A percentile compares a stretch with the other conserved stretches of the same genome.
phyloP scores from a whole-genome alignment of 2,113 vertebrate genomes.

The Dendropsophus ebraccatus region DNA sequence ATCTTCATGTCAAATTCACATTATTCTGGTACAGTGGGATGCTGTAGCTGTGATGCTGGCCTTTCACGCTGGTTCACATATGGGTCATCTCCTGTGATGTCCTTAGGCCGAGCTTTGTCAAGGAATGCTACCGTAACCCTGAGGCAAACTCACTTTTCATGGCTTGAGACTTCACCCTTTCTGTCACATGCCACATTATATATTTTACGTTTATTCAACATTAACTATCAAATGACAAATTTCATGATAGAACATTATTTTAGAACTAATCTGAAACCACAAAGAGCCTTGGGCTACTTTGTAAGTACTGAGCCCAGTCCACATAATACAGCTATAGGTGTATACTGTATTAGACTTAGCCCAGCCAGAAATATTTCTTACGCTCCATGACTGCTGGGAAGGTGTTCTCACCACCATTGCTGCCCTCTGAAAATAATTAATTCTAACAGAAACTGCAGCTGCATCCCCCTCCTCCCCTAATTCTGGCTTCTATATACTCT shows the following conservation, averaged over 20 bases:
- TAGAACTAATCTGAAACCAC: background rate
- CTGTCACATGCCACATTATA: background rate
- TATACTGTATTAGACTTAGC: too few species aligned
- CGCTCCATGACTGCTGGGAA: too few species aligned
- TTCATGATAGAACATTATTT: background rate
- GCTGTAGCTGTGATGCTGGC: background rate
- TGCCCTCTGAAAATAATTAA: too few species aligned
- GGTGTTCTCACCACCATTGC: too few species aligned
- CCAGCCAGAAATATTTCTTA: too few species aligned
- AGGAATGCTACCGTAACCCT: background rate
- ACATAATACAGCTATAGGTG: too few species aligned
- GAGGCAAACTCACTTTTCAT: background rate
- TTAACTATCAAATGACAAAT: background rate
- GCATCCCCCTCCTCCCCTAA: too few species aligned
- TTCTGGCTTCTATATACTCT: too few species aligned
- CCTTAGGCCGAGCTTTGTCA: background rate
- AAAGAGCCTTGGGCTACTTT: background rate
- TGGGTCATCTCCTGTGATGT: background rate
- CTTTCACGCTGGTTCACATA: background rate
- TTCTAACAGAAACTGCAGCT: too few species aligned
- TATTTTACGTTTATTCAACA: background rate
- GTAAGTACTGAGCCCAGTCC: background rate
- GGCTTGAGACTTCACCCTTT: background rate
- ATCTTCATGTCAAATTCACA: too few species aligned
- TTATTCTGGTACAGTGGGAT: too few species aligned